phyloP scores from a whole-genome alignment of 2,888 invertebrate species.

The Agrotis clavis region DNA sequence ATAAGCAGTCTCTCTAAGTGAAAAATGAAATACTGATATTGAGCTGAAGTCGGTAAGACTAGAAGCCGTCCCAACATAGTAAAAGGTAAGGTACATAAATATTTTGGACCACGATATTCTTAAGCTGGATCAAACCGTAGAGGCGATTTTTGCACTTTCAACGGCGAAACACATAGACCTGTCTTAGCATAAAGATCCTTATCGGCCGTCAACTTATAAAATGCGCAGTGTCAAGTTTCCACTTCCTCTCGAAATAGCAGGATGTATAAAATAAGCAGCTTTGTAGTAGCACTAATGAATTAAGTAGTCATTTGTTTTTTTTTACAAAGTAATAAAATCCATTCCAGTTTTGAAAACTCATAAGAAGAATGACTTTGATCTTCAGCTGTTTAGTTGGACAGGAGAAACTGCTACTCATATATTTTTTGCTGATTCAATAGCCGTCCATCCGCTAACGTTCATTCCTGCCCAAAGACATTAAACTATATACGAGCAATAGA shows the following conservation, averaged over 20 bases:
- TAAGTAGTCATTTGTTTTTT: background rate
- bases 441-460: too few relatives aligned
- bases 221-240: conserved; percentile 23
- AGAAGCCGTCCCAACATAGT: too few relatives aligned
- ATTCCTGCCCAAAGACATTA: too few relatives aligned
- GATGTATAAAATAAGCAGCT: conserved; percentile 22
- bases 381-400: background rate
- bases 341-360: background rate
- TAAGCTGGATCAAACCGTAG: too few relatives aligned
- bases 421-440: too few relatives aligned
- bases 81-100: too few relatives aligned
- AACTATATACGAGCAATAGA: too few relatives aligned
- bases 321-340: background rate
- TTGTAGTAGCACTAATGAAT: conserved; percentile 10
- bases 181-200: conserved; percentile 6
- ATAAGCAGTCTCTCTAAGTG: too few relatives aligned
- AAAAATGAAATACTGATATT: too few relatives aligned
- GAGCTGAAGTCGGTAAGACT: too few relatives aligned
- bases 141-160: background rate
- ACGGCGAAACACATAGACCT: conserved; percentile 16
- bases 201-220: conserved; percentile 5
- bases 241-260: conserved; percentile 12
- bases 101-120: too few relatives aligned
- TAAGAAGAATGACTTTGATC: background rate
- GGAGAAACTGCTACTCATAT: background rate